Evolutionary conservation across 1,140 invertebrate species (phyloP), one percentile per base, ranked within the genome.

Genomic region (Drosophila punjabiensis): DNA sequence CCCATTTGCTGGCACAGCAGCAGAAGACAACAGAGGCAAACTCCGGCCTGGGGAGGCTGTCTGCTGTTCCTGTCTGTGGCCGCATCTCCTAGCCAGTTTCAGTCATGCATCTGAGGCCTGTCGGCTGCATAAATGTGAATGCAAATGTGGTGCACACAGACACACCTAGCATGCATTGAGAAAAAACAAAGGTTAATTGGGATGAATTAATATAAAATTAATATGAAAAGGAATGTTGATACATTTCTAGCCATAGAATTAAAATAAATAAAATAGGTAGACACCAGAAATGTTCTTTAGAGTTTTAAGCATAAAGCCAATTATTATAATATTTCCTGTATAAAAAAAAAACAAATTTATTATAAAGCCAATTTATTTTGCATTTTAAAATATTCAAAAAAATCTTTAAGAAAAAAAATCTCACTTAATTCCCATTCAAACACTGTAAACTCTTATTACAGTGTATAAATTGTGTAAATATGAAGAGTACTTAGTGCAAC

Each of bases 401-500:
- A 5, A n/a, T 2, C 16, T 10, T 43, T 10, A 2, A 10, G 8
- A 43, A 18, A 4, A 10, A 6, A 20, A 47, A 13, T 14, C 11
- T 20, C 18, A 3, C 10, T 3, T 13, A 13, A 20, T 20, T 47
- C 45, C 4, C 43, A 13, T 24, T 20, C 13, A 8, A 24, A 4
- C 48, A n/a, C 28, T 9, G 0, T 3, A 52, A n/a, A n/a, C 50
- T 52, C 16, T 18, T 11, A 1, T 18, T n/a, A 4, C 50, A 73
- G 65, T 74, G 75, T 64, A 68, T 74, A 81, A 81, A 67, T 90
- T 90, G 78, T 81, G 87, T 89, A 88, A 89, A 89, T 89, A 89
- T 89, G 86, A 83, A 85, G 89, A 90, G 79, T 90, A 86, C 86
- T 90, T 90, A 90, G 82, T 86, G 86, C 79, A 90, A 90, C 86